These are phyloP conservation scores for Sylvicapra grimmia DNA, from an alignment of 2,113 vertebrate genomes.

Conservation along the genomic window DNA sequence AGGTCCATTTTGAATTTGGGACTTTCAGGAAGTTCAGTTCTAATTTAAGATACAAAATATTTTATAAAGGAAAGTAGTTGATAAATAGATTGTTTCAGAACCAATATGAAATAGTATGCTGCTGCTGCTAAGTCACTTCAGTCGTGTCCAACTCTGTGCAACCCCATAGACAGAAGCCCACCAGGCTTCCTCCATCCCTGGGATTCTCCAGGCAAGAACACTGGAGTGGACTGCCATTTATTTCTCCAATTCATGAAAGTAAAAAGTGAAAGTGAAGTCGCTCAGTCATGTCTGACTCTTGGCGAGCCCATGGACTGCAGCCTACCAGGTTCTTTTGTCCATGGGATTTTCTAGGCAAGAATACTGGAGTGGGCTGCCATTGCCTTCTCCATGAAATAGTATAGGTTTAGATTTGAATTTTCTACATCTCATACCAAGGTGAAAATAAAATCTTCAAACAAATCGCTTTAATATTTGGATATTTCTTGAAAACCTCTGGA, in stretches of 20 bases:
- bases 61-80: neutral
- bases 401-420: neutral
- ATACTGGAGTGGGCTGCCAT: neutral
- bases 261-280: neutral
- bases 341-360: neutral
- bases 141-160: fast-evolving
- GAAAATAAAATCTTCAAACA: neutral
- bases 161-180: neutral
- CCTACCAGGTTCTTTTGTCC: fast-evolving
- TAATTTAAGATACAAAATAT: neutral
- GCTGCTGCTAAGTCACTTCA: neutral
- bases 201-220: neutral
- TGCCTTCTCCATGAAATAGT: neutral
- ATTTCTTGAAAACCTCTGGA: neutral
- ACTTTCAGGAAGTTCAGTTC: neutral
- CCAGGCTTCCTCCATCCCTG: neutral
- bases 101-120: neutral
- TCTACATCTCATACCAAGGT: neutral
- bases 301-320: fast-evolving
- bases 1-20: neutral
- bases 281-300: neutral
- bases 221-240: neutral
- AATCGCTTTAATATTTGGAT: neutral
- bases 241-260: neutral
- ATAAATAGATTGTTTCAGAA: neutral